These are phyloP conservation scores for Imbricaverruca yamaguchii DNA, from an alignment of 2,888 invertebrate genomes.

Conservation along the genomic window DNA sequence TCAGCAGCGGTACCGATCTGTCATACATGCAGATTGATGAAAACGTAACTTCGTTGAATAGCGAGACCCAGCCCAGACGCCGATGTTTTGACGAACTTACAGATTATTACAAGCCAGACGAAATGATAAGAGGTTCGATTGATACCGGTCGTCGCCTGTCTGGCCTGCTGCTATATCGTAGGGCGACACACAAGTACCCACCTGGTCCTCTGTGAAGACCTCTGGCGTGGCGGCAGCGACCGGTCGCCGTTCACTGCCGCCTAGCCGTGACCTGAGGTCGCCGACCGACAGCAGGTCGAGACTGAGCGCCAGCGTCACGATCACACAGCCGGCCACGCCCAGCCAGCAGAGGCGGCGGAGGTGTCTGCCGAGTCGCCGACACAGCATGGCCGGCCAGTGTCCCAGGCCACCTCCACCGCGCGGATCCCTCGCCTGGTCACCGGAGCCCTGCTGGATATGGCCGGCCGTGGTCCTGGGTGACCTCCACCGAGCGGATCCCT, in stretches of 20 bases:
- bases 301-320: not conserved
- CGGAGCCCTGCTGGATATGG: too few species aligned
- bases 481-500: too few species aligned
- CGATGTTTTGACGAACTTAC: not conserved
- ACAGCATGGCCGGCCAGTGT: not conserved
- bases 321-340: not conserved
- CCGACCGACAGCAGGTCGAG: not conserved
- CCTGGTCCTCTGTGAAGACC: not conserved
- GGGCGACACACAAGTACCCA: not conserved
- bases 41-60: too few species aligned
- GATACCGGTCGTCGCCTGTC: not conserved
- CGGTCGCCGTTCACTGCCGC: not conserved
- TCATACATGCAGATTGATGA: too few species aligned
- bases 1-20: too few species aligned
- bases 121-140: not conserved
- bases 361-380: not conserved
- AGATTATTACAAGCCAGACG: not conserved
- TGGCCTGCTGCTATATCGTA: not conserved
- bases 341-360: not conserved
- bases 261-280: not conserved
- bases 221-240: not conserved
- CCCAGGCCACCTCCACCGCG: too few species aligned
- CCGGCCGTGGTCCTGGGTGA: too few species aligned
- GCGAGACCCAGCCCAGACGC: not conserved
- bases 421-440: too few species aligned